Evolutionary conservation across 2,797 vertebrate species (phyloP).

Genomic region (Pseudomugil gertrudae): DNA sequence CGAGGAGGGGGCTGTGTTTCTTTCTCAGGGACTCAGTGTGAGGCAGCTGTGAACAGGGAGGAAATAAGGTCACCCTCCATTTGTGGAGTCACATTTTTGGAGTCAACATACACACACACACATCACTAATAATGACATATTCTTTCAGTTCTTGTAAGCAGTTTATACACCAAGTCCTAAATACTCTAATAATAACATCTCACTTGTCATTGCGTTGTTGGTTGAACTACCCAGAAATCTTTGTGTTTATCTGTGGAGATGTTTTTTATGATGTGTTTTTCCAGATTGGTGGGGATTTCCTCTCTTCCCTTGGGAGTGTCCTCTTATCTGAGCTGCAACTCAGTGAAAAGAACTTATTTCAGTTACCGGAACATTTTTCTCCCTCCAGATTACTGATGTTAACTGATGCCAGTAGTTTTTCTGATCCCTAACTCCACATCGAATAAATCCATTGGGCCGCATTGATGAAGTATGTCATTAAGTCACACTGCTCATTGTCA

Average conservation of each 20-base stretch:
- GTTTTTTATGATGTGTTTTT: conserved; percentile 52
- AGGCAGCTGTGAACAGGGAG: conserved; percentile 60
- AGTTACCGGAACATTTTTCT: conserved; percentile 32
- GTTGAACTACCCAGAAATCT: conserved; percentile 13
- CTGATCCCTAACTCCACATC: conserved; percentile 3
- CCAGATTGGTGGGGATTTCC: conserved; percentile 70
- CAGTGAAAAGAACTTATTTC: conserved; percentile 53
- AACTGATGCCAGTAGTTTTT: conserved; percentile 21
- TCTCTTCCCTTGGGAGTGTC: conserved; percentile 49
- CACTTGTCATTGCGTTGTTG: not conserved
- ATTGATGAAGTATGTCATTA: not conserved
- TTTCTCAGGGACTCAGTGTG: conserved; percentile 31
- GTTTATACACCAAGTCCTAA: not conserved
- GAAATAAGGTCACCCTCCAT: conserved; percentile 65
- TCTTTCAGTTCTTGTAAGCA: conserved; percentile 25
- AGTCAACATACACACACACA: conserved; percentile 3
- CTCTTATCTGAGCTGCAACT: conserved; percentile 72
- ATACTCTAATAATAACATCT: not conserved
- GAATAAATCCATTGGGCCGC: not conserved
- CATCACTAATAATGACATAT: conserved; percentile 11
- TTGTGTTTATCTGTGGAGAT: conserved; percentile 39
- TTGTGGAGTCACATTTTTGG: conserved; percentile 44
- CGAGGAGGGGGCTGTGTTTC: conserved; percentile 24
- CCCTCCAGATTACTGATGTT: conserved; percentile 15
- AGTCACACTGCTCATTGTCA: conserved; percentile 5